Percentiles rank a stretch among this genome's conserved stretches.
These are phyloP conservation scores for Girardinichthys multiradiatus DNA, from an alignment of 2,113 vertebrate species.

Conservation along the genomic window DNA sequence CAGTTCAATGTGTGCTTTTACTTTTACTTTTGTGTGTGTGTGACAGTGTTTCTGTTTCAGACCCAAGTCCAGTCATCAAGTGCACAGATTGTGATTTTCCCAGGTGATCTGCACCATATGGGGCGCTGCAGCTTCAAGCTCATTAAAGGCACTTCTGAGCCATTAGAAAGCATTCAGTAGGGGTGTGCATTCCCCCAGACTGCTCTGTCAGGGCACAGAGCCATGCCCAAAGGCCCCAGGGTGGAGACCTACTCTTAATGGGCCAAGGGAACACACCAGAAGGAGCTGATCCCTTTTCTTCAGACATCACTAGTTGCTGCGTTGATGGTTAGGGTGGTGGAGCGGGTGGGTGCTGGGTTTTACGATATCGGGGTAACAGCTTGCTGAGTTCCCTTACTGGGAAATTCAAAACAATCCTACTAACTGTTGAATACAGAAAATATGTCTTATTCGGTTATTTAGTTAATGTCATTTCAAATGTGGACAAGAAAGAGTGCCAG, in stretches of 20 bases:
- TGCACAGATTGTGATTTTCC: slow-evolving; percentile 80
- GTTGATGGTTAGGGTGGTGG: slow-evolving; percentile 43
- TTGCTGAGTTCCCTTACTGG: slow-evolving; percentile 71
- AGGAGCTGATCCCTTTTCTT: slow-evolving; percentile 72
- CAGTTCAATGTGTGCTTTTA: slow-evolving; percentile 46
- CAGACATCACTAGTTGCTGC: slow-evolving; percentile 58
- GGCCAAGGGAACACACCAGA: slow-evolving; percentile 75
- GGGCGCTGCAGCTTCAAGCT: slow-evolving; percentile 60
- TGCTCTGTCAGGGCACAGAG: slow-evolving; percentile 69
- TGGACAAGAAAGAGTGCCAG: not conserved
- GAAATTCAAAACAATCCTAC: slow-evolving; percentile 38
- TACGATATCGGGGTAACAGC: slow-evolving; percentile 56
- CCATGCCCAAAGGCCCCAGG: slow-evolving; percentile 73
- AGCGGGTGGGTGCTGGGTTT: slow-evolving; percentile 6
- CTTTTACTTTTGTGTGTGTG: not conserved
- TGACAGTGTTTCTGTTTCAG: not conserved
- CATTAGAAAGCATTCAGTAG: slow-evolving; percentile 73
- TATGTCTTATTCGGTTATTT: not conserved
- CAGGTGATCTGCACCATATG: slow-evolving; percentile 77
- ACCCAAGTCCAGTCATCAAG: slow-evolving; percentile 21
- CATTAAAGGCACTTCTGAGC: slow-evolving; percentile 63
- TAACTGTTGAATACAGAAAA: slow-evolving; percentile 57
- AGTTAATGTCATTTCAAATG: not conserved
- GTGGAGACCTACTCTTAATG: slow-evolving; percentile 75
- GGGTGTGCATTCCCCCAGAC: slow-evolving; percentile 72